Conservation (phyloP, 1,140 invertebrate species). For the Lordiphosa clarofinis region DNA sequence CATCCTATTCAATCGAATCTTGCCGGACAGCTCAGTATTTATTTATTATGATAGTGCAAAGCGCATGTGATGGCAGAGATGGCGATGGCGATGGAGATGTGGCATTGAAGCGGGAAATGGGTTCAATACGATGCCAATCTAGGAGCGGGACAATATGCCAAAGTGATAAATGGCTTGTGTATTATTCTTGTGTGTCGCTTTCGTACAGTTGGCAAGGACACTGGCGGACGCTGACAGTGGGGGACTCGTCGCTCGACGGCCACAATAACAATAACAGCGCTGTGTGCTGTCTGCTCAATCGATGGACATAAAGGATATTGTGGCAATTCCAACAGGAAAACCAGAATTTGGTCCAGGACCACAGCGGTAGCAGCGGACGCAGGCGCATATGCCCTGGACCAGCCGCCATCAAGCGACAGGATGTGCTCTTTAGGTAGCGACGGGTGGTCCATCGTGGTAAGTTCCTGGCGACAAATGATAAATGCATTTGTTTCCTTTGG, state of each 20-base stretch:
- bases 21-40: conserved; percentile 59
- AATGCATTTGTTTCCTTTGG: conserved; percentile 69
- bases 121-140: conserved; percentile 76
- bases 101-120: conserved; percentile 75
- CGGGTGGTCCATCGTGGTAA: conserved; percentile 61
- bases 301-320: conserved; percentile 73
- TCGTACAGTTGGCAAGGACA: conserved; percentile 45
- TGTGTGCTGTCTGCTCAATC: conserved; percentile 18
- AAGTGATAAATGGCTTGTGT: conserved; percentile 77
- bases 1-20: conserved; percentile 71
- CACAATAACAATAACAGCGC: conserved; percentile 17
- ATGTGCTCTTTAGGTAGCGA: conserved; percentile 58
- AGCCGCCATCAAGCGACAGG: conserved; percentile 51
- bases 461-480: conserved; percentile 70
- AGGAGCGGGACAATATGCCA: conserved; percentile 77
- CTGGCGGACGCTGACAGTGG: conserved; percentile 24
- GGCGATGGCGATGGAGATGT: conserved; percentile 42
- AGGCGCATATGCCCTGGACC: conserved; percentile 28
- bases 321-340: conserved; percentile 74
- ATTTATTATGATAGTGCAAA: conserved; percentile 77
- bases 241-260: conserved; percentile 26
- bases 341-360: conserved; percentile 62
- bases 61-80: conserved; percentile 32
- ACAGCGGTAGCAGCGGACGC: conserved; percentile 38
- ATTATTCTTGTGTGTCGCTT: conserved; percentile 58